Conservation (phyloP, 2,113 vertebrate species). For the Malurus elegans region DNA sequence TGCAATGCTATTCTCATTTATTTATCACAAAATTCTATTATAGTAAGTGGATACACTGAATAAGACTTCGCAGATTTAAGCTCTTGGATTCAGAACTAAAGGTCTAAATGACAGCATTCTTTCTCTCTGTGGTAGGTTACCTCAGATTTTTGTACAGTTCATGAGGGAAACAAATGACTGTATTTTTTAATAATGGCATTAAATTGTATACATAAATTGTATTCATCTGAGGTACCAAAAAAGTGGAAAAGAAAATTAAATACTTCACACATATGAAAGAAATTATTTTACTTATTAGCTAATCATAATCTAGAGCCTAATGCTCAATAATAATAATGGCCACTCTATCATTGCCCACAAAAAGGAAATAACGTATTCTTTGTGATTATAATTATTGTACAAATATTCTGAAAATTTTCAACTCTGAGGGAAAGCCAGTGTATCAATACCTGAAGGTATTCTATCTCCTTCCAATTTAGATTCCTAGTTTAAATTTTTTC, state of each 20-base stretch:
- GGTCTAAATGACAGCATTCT: not conserved
- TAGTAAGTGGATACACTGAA: not conserved
- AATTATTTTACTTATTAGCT: not conserved
- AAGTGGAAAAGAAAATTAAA: not conserved
- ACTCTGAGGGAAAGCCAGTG: not conserved
- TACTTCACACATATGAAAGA: not conserved
- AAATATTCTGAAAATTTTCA: not conserved
- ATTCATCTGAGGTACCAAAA: not conserved
- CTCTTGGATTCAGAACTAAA: not conserved
- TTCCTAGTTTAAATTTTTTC: not conserved
- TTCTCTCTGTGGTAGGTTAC: not conserved
- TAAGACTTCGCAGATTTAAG: not conserved
- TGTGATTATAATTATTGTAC: not conserved
- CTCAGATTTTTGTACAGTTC: not conserved
- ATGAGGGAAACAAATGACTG: not conserved
- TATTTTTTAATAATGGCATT: not conserved
- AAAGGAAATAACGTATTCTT: not conserved
- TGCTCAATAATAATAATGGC: not conserved
- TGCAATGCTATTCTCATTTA: not conserved
- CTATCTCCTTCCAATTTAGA: not conserved
- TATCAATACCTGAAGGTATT: not conserved
- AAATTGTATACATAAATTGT: not conserved
- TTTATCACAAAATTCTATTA: not conserved
- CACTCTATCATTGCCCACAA: not conserved
- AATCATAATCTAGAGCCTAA: not conserved